Conservation (phyloP, 2,113 vertebrate genomes). For the Bujurquina vittata region DNA sequence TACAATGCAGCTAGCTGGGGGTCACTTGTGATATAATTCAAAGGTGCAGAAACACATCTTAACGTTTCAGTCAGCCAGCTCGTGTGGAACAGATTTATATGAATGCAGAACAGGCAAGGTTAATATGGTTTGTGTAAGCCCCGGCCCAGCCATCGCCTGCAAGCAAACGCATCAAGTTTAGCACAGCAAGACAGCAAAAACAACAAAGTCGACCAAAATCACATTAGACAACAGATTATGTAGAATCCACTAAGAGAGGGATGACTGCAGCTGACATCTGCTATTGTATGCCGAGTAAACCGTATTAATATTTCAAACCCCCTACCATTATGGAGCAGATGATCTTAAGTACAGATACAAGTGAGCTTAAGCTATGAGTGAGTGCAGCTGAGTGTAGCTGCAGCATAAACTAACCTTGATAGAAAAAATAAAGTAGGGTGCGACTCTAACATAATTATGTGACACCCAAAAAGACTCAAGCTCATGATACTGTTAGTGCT, state of each 20-base stretch:
- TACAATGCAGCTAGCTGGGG: neutral
- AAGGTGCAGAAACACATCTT: slow-evolving; percentile 12
- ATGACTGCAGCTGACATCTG: neutral
- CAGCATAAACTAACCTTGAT: slow-evolving; percentile 9
- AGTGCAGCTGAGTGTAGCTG: neutral
- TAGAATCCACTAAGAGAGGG: neutral
- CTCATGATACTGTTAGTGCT: neutral
- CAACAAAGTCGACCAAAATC: neutral
- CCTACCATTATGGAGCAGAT: slow-evolving; percentile 7
- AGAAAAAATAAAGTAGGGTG: neutral
- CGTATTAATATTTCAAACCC: neutral
- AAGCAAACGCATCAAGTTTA: neutral
- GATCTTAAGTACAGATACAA: neutral
- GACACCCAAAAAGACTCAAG: neutral
- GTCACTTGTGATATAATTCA: slow-evolving; percentile 15
- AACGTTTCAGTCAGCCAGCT: neutral
- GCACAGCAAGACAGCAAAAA: neutral
- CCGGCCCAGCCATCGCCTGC: neutral
- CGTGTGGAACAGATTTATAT: neutral
- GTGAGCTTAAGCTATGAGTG: neutral
- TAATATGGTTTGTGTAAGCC: neutral
- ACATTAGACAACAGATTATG: slow-evolving; percentile 1
- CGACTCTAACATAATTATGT: neutral
- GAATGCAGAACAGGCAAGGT: neutral
- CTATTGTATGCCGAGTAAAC: neutral